These are phyloP conservation scores for Portevinia maculata DNA, from an alignment of 2,888 invertebrate genomes.

Conservation along the genomic window DNA sequence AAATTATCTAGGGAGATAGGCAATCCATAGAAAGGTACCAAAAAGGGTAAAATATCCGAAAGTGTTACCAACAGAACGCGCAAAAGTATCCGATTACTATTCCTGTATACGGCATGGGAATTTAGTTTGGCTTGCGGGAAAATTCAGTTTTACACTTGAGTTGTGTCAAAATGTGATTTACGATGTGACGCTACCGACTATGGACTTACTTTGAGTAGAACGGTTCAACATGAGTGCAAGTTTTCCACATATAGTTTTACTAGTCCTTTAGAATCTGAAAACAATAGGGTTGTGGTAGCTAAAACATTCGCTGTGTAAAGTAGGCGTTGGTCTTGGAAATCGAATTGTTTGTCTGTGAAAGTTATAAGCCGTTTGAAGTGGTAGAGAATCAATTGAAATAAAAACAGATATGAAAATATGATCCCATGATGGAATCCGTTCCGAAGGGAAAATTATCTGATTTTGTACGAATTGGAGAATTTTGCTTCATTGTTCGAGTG, in stretches of 20 bases:
- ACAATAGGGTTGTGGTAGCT: constrained; percentile 14
- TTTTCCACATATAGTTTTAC: constrained; percentile 11
- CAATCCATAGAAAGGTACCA: background rate
- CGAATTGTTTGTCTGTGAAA: too few species aligned
- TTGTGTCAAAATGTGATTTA: constrained; percentile 53
- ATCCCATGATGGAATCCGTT: too few species aligned
- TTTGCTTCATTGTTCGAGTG: too few species aligned
- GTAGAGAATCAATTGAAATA: too few species aligned
- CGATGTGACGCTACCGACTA: constrained; percentile 15
- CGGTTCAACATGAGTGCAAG: constrained; percentile 4
- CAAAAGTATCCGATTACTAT: background rate
- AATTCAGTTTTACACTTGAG: constrained; percentile 42
- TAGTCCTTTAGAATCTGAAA: constrained; percentile 1
- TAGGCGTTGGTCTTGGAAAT: too few species aligned
- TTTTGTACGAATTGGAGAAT: too few species aligned
- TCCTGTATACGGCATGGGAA: constrained; percentile 10
- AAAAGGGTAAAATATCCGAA: background rate
- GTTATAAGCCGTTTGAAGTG: too few species aligned
- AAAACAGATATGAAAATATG: too few species aligned
- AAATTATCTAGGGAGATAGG: background rate
- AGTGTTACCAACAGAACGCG: too few species aligned
- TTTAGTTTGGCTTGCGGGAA: constrained; percentile 36
- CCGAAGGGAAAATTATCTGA: too few species aligned
- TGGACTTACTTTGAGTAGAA: background rate
- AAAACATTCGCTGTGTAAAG: too few species aligned